phyloP scores from a whole-genome alignment of 2,113 vertebrate species.

The Jaculus jaculus region DNA sequence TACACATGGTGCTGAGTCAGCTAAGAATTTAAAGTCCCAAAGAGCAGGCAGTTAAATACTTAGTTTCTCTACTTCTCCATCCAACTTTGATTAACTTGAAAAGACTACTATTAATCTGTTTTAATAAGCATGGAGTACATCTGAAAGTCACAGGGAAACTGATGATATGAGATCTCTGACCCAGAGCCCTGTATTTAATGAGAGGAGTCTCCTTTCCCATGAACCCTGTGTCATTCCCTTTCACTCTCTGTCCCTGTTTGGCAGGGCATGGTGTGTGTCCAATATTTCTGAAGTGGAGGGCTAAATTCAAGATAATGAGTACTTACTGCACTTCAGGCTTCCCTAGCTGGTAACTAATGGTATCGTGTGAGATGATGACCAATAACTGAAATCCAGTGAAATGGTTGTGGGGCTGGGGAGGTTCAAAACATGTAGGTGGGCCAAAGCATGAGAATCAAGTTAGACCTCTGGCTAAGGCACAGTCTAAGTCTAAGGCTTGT shows the following conservation, averaged over 20 bases:
- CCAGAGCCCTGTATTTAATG: background rate
- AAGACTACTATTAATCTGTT: slow-evolving; percentile 34
- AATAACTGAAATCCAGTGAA: background rate
- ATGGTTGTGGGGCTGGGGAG: background rate
- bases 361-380: background rate
- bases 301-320: background rate
- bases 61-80: background rate
- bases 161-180: background rate
- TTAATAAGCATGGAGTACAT: slow-evolving; percentile 14
- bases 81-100: slow-evolving; percentile 46
- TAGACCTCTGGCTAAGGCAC: background rate
- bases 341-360: background rate
- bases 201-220: slow-evolving; percentile 45
- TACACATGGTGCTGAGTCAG: background rate
- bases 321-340: background rate
- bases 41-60: slow-evolving; percentile 9
- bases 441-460: background rate
- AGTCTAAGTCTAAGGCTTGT: background rate
- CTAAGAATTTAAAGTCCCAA: slow-evolving; percentile 14
- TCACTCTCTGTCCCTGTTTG: background rate
- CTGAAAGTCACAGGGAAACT: background rate
- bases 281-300: slow-evolving; percentile 4
- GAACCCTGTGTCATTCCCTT: background rate
- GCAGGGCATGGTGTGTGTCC: background rate
- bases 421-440: background rate